Conservation (phyloP, 2,888 invertebrate species). For the Alviniconcha strummeri region DNA sequence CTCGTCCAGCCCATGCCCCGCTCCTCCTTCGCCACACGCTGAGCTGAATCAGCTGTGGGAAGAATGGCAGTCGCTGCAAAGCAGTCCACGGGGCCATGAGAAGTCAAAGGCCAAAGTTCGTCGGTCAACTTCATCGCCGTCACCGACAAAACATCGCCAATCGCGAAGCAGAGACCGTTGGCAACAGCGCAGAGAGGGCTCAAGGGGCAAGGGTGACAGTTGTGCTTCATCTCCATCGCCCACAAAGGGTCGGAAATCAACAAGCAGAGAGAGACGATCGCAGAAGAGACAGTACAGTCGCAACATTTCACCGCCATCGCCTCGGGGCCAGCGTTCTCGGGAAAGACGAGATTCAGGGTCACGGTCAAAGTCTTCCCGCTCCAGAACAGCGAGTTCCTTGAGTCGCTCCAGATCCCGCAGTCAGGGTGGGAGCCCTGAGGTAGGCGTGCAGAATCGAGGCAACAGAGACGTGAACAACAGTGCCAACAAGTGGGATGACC, state of each 20-base stretch:
- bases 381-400: not conserved
- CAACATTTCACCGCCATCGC: not conserved
- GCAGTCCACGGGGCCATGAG: not conserved
- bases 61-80: constrained; percentile 18
- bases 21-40: constrained; percentile 1
- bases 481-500: constrained; percentile 16
- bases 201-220: not conserved
- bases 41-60: constrained; percentile 16
- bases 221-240: not conserved
- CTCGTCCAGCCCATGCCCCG: not conserved
- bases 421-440: not conserved
- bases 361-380: not conserved
- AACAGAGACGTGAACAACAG: too few species aligned
- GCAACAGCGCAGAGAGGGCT: not conserved
- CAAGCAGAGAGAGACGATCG: not conserved
- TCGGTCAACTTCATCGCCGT: not conserved
- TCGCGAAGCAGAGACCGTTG: not conserved
- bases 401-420: not conserved
- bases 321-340: not conserved
- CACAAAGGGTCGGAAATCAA: not conserved
- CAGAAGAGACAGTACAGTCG: not conserved
- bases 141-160: not conserved
- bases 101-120: not conserved
- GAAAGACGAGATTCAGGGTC: not conserved
- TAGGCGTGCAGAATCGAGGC: too few species aligned